phyloP scores from a whole-genome alignment of 2,888 invertebrate genomes.

The Anagyrus pseudococci region DNA sequence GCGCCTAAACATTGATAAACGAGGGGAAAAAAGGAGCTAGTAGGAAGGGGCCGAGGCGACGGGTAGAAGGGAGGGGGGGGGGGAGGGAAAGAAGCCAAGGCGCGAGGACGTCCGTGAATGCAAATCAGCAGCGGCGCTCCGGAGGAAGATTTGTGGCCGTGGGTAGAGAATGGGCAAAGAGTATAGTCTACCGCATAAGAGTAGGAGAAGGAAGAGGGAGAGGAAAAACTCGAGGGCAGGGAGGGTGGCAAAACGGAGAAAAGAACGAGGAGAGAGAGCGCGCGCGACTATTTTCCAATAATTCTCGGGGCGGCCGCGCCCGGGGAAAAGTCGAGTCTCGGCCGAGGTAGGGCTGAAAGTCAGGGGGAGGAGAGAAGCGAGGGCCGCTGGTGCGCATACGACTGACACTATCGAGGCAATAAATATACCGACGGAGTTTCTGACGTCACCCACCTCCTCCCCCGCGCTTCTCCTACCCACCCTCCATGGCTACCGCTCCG shows the following conservation, averaged over 20 bases:
- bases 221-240: slow-evolving; percentile 16
- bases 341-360: background rate
- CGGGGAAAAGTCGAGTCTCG: slow-evolving; percentile 4
- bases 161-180: slow-evolving; percentile 32
- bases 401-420: slow-evolving; percentile 61
- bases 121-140: slow-evolving; percentile 23
- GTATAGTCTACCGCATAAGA: slow-evolving; percentile 5
- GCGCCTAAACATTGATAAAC: slow-evolving; percentile 33
- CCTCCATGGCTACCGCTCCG: too few relatives aligned
- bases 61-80: slow-evolving; percentile 2
- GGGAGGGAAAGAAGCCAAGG: background rate
- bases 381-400: slow-evolving; percentile 54
- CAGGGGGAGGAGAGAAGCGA: slow-evolving; percentile 33
- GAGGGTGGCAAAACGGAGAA: slow-evolving; percentile 8
- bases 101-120: slow-evolving; percentile 25
- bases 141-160: slow-evolving; percentile 33
- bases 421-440: slow-evolving; percentile 56
- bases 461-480: too few relatives aligned
- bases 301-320: slow-evolving; percentile 47
- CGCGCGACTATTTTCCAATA: slow-evolving; percentile 60
- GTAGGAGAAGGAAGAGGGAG: too few relatives aligned
- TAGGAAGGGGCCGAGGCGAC: background rate
- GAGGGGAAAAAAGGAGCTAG: slow-evolving; percentile 9
- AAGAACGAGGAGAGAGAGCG: slow-evolving; percentile 33
- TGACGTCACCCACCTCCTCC: slow-evolving; percentile 51